Evolutionary conservation across 2,113 vertebrate species (phyloP).

Genomic region (Syngnathus scovelli): DNA sequence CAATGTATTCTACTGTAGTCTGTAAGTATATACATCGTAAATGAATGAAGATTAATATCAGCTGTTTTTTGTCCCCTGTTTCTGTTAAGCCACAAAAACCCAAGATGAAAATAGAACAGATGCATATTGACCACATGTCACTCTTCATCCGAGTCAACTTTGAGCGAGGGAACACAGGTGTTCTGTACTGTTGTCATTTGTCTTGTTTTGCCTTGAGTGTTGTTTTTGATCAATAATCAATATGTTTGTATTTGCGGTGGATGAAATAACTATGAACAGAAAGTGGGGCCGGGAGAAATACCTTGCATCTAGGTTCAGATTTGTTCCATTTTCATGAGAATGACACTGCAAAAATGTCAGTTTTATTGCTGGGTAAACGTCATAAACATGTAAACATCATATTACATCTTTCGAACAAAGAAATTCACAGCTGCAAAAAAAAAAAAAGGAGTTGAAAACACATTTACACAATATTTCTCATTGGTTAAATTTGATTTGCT

Average conservation of each 20-base stretch:
- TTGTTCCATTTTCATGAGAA: not conserved
- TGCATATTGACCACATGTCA: not conserved
- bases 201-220: conserved; percentile 4
- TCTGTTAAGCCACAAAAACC: not conserved
- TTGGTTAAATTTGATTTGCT: not conserved
- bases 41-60: not conserved
- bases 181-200: not conserved
- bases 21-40: not conserved
- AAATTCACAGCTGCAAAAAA: not conserved
- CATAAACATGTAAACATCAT: not conserved
- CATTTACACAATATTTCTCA: not conserved
- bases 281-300: not conserved
- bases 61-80: not conserved
- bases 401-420: not conserved
- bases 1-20: not conserved
- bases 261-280: not conserved
- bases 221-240: conserved; percentile 3
- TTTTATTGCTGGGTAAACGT: not conserved
- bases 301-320: not conserved
- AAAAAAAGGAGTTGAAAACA: not conserved
- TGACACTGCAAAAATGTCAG: not conserved
- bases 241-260: not conserved
- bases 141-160: not conserved
- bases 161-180: not conserved
- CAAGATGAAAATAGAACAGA: not conserved